These are phyloP conservation scores for Drosophila nasuta DNA, from an alignment of 1,140 invertebrate genomes.

Conservation along the genomic window DNA sequence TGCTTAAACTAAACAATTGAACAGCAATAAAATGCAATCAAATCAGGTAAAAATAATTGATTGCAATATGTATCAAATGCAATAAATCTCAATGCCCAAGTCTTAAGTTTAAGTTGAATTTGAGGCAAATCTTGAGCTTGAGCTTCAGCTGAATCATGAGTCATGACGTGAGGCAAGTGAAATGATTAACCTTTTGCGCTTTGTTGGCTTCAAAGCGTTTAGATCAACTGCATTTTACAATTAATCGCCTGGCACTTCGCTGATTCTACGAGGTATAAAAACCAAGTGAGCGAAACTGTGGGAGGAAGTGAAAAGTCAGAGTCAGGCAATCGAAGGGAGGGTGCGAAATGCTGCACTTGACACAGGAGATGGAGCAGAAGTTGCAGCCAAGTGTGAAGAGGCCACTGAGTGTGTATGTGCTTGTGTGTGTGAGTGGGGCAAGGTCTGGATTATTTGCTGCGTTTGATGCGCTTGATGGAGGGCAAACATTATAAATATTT, in stretches of 20 bases:
- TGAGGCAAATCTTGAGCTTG: background rate
- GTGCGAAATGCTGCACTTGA: conserved; percentile 38
- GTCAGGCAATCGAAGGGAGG: conserved; percentile 17
- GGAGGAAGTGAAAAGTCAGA: background rate
- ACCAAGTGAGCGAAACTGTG: conserved; percentile 31
- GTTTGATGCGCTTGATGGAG: background rate
- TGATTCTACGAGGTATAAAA: conserved; percentile 62
- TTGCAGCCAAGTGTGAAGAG: conserved; percentile 34
- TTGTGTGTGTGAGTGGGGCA: background rate
- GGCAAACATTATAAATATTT: conserved; percentile 47
- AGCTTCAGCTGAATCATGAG: conserved; percentile 5
- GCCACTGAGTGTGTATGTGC: background rate
- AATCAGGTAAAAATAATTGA: background rate
- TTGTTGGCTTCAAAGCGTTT: conserved; percentile 14
- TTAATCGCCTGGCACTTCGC: conserved; percentile 75
- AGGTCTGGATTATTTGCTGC: background rate
- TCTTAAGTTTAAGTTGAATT: background rate
- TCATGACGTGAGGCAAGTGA: background rate
- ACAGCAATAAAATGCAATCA: background rate
- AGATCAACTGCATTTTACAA: conserved; percentile 53
- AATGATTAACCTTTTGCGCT: conserved; percentile 18
- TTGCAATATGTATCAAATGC: background rate
- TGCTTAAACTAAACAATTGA: background rate
- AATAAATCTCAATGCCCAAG: background rate
- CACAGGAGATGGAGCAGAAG: conserved; percentile 11